Base-by-base conservation (phyloP, 2,113 vertebrate species). In the Axis porcinus region DNA sequence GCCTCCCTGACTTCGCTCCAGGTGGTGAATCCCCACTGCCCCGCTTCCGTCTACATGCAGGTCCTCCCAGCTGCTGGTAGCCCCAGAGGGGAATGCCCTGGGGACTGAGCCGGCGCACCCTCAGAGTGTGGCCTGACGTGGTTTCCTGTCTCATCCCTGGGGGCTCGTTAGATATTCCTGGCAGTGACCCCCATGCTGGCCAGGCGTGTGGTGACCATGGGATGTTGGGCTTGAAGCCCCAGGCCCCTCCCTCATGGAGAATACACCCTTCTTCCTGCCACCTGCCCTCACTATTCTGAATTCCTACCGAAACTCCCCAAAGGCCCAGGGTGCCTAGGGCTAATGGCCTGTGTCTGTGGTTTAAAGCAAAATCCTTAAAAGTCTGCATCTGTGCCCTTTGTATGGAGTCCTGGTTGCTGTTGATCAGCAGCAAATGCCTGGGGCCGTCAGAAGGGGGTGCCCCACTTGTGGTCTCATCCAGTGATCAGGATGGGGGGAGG, bases 81-180 rank as follows among this genome's bases (percentile, higher is more conserved):
- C 79, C 96, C 58, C 81, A 33, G 84, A 19, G 70, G 55, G 91
- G 57, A 50, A 57, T 82, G 74, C 92, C 95, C 84, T 40, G 11
- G 70, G 62, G 67, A 50, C 86, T 16, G 43, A 78, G 23, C 21
- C 7, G 83, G 45, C 40, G 27, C 33, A 25, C 79, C 30, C 64
- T 85, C 60, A 3, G 21, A 50, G 79, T 1, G 0, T 40, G 67
- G 94, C 90, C 50, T 3, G 9, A 85, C 76, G 43, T 17, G 0
- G 96, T 30, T 98, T 97, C 96, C 94, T 97, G 95, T 70, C 76
- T 90, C 43, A 9, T 95, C 98, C 91, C 96, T 16, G 27, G 96
- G 97, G 96, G 92, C 96, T 98, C 5, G 3, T 96, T 97, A 97
- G 85, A 55, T 96, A 88, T 93, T 94, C 92, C 97, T 95, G 97